These are phyloP conservation scores for Cheilosia grossa DNA, from an alignment of 2,888 invertebrate genomes.

Conservation along the genomic window DNA sequence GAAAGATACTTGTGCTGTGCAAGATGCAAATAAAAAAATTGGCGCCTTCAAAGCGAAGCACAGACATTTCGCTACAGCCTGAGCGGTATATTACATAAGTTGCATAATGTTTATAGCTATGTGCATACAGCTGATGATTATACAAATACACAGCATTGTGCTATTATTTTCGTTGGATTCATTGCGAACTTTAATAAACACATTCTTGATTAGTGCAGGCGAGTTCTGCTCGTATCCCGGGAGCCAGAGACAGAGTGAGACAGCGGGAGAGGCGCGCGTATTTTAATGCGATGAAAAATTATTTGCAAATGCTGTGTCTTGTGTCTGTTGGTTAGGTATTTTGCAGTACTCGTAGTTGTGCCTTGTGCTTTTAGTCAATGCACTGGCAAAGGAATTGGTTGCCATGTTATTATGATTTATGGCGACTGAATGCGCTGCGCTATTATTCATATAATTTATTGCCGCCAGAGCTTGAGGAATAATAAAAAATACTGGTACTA, in stretches of 20 bases:
- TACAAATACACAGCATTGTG: slow-evolving; percentile 24
- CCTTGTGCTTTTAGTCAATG: slow-evolving; percentile 39
- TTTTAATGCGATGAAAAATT: slow-evolving; percentile 43
- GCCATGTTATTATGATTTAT: slow-evolving; percentile 70
- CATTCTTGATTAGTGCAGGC: slow-evolving; percentile 25
- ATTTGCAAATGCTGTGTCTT: slow-evolving; percentile 50
- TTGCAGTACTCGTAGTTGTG: slow-evolving; percentile 8
- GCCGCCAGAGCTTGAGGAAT: slow-evolving; percentile 34
- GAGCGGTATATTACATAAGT: slow-evolving; percentile 48
- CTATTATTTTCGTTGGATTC: slow-evolving; percentile 44
- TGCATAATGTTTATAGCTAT: too few species aligned
- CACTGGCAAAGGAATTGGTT: slow-evolving; percentile 56
- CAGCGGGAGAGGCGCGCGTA: not conserved
- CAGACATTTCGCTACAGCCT: slow-evolving; percentile 9
- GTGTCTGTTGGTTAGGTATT: slow-evolving; percentile 11
- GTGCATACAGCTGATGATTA: slow-evolving; percentile 1
- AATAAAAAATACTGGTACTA: slow-evolving; percentile 39
- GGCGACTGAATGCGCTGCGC: slow-evolving; percentile 53
- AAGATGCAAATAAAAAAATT: slow-evolving; percentile 38
- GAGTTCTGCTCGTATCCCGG: too few species aligned
- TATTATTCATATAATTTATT: slow-evolving; percentile 65
- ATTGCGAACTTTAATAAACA: slow-evolving; percentile 50
- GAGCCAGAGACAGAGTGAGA: not conserved
- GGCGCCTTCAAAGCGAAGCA: slow-evolving; percentile 56
- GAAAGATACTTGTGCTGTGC: slow-evolving; percentile 12